These are phyloP conservation scores for Hippolais icterina DNA, from an alignment of 2,113 vertebrate species.

Conservation along the genomic window DNA sequence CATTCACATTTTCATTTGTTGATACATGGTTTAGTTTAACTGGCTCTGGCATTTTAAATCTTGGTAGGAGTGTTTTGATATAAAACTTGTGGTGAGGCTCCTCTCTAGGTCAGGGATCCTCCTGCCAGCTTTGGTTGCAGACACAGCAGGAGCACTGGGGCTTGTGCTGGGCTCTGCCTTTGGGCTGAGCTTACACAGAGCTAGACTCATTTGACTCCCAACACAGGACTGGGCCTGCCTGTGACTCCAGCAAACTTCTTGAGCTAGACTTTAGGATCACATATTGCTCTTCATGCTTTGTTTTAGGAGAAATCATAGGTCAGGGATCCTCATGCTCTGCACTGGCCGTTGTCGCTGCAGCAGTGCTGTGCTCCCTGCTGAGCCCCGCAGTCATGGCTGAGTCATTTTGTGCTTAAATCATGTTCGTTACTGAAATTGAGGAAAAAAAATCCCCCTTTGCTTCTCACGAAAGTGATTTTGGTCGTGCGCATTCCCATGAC, in stretches of 20 bases:
- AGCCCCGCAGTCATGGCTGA: not conserved
- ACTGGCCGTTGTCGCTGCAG: not conserved
- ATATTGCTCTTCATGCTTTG: rapidly evolving
- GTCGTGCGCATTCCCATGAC: not conserved
- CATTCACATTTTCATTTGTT: slow-evolving; percentile 27
- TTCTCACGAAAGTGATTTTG: not conserved
- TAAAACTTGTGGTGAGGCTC: not conserved
- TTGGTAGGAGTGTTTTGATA: slow-evolving; percentile 19
- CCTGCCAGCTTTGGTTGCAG: not conserved
- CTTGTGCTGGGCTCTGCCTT: not conserved
- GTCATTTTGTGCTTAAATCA: slow-evolving; percentile 17
- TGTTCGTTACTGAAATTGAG: not conserved
- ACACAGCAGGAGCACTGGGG: rapidly evolving
- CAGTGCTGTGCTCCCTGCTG: not conserved
- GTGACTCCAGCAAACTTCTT: not conserved
- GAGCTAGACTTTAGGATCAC: not conserved
- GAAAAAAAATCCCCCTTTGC: not conserved
- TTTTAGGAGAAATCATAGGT: too few relatives aligned
- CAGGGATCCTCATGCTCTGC: too few relatives aligned
- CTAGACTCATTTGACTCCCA: not conserved
- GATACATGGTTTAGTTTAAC: not conserved
- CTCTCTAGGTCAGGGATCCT: not conserved
- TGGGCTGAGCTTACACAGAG: not conserved
- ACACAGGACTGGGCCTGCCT: rapidly evolving
- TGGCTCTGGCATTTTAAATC: not conserved